Evolutionary conservation across 2,797 vertebrate genomes (phyloP).

Genomic region (Microctenopoma stevenorrisi): DNA sequence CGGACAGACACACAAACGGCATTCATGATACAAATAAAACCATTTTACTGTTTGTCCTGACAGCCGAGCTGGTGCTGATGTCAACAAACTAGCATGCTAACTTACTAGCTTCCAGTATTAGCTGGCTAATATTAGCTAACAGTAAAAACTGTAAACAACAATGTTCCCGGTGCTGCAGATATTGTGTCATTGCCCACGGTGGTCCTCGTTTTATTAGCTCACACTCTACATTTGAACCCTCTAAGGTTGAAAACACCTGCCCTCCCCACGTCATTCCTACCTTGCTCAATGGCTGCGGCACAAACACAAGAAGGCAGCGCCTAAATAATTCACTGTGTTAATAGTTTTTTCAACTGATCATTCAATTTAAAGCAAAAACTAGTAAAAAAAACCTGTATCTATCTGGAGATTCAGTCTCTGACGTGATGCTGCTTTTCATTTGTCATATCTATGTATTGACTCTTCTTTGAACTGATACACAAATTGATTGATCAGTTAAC

Average conservation of each 20-base stretch:
- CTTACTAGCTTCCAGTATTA: neutral
- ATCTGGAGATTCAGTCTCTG: too few species aligned
- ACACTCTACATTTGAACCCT: rapidly evolving
- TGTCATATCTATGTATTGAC: too few species aligned
- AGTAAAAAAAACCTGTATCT: too few species aligned
- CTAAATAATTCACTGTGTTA: too few species aligned
- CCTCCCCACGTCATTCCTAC: neutral
- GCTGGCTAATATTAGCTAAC: neutral
- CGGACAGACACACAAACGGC: neutral
- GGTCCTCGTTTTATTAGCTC: rapidly evolving
- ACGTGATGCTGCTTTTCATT: too few species aligned
- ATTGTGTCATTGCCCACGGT: neutral
- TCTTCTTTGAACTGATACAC: too few species aligned
- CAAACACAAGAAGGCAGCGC: neutral
- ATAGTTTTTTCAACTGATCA: too few species aligned
- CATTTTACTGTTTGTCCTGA: neutral
- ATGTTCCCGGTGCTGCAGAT: neutral
- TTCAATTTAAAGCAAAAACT: too few species aligned
- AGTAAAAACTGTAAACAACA: conserved; percentile 8
- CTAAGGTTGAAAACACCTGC: neutral
- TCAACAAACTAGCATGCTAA: conserved; percentile 11
- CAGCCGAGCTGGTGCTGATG: neutral
- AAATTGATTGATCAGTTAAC: too few species aligned
- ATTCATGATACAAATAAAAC: neutral
- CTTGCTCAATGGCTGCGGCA: neutral